Evolutionary conservation across 2,888 invertebrate species (phyloP).

Genomic region (Mythimna vitellina): DNA sequence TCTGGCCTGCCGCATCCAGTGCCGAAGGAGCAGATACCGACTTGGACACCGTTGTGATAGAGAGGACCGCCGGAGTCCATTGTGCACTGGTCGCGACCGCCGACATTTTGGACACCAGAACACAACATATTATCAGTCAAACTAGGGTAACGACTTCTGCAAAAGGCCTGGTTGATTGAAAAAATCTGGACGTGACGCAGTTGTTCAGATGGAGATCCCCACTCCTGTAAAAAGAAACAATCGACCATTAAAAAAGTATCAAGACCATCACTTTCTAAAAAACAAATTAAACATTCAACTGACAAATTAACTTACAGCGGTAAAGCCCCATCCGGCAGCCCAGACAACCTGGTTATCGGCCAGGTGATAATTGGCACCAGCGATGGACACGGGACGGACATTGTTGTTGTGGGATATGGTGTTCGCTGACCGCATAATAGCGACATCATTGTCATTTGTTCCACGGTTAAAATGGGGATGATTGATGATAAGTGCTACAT

Average conservation of each 20-base stretch:
- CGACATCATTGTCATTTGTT: slow-evolving; percentile 67
- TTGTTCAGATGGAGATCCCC: slow-evolving; percentile 69
- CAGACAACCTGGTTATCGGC: slow-evolving; percentile 73
- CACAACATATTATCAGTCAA: slow-evolving; percentile 71
- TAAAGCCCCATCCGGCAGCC: slow-evolving; percentile 80
- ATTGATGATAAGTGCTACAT: slow-evolving; percentile 45
- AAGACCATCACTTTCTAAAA: not conserved
- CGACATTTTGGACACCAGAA: slow-evolving; percentile 71
- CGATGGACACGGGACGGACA: slow-evolving; percentile 40
- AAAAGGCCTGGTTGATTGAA: slow-evolving; percentile 69
- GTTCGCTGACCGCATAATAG: slow-evolving; percentile 63
- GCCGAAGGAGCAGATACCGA: slow-evolving; percentile 76
- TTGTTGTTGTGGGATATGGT: slow-evolving; percentile 24
- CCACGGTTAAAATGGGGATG: slow-evolving; percentile 62
- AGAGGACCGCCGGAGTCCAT: slow-evolving; percentile 79
- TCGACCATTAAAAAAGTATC: not conserved
- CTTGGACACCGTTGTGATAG: slow-evolving; percentile 71
- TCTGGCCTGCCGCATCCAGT: slow-evolving; percentile 63
- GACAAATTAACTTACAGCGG: slow-evolving; percentile 67
- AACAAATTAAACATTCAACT: not conserved
- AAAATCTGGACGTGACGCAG: slow-evolving; percentile 74
- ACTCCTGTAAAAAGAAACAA: slow-evolving; percentile 51
- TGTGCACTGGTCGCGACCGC: slow-evolving; percentile 80
- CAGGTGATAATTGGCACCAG: slow-evolving; percentile 71
- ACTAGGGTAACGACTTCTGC: slow-evolving; percentile 63